These are phyloP conservation scores for Melanchra persicariae DNA, from an alignment of 2,888 invertebrate genomes.

Conservation along the genomic window DNA sequence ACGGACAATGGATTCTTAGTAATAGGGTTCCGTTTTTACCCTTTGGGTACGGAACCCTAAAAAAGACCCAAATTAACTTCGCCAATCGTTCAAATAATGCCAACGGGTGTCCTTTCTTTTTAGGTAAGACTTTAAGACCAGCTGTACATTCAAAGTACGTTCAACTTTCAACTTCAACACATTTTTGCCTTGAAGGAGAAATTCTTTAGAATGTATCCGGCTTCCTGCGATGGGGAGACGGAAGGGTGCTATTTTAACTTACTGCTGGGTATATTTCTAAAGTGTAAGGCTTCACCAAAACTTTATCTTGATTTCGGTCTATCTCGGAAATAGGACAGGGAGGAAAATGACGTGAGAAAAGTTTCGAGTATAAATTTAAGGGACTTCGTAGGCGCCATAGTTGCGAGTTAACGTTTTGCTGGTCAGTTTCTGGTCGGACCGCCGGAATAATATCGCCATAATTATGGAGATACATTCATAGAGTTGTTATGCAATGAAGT, in stretches of 20 bases:
- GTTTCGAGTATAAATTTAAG: neutral
- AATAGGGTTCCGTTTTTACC: too few species aligned
- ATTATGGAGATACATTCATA: too few species aligned
- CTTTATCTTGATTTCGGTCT: neutral
- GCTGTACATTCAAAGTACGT: slow-evolving; percentile 11
- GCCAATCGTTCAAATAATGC: neutral
- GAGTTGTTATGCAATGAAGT: too few species aligned
- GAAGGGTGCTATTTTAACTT: slow-evolving; percentile 5
- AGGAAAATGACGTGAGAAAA: neutral
- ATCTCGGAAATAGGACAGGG: neutral
- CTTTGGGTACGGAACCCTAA: too few species aligned
- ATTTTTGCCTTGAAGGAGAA: slow-evolving; percentile 9
- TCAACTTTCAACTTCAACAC: slow-evolving; percentile 12
- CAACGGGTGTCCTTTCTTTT: neutral
- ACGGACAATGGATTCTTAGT: too few species aligned
- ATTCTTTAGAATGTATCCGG: slow-evolving; percentile 19
- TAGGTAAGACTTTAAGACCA: neutral
- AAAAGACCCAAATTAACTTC: neutral
- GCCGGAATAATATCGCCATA: too few species aligned
- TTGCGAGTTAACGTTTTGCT: too few species aligned
- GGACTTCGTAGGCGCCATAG: too few species aligned
- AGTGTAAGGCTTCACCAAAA: neutral
- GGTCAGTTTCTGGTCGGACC: too few species aligned
- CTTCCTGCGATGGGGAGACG: slow-evolving; percentile 12
- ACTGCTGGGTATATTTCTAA: neutral